These are phyloP conservation scores for Stegostoma tigrinum DNA, from an alignment of 2,113 vertebrate genomes.

Conservation along the genomic window DNA sequence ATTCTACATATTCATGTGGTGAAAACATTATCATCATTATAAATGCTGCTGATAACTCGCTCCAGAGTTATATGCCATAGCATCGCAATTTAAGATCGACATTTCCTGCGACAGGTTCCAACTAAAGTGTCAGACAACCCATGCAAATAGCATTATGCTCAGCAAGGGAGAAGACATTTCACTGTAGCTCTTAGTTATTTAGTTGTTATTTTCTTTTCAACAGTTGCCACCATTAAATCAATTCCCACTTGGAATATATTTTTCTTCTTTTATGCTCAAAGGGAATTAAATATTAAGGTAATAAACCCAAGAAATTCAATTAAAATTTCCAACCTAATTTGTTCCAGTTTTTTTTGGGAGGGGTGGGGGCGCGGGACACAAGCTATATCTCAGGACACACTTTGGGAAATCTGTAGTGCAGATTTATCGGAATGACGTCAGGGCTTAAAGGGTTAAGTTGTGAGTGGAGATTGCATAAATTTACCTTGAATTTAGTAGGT, in stretches of 20 bases:
- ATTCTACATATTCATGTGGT: too few species aligned
- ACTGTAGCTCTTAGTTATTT: background rate
- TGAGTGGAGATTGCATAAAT: background rate
- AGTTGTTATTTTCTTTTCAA: background rate
- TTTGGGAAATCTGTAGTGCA: background rate
- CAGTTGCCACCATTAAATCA: background rate
- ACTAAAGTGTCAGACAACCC: background rate
- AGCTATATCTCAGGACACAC: background rate
- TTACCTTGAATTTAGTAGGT: background rate
- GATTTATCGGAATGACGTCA: background rate
- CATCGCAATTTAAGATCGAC: background rate
- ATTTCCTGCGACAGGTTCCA: background rate
- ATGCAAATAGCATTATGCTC: background rate
- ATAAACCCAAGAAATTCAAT: background rate
- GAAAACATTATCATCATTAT: too few species aligned
- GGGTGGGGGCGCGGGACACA: too few species aligned
- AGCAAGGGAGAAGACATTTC: background rate
- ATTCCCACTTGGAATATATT: background rate
- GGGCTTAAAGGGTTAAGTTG: background rate
- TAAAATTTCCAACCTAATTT: background rate
- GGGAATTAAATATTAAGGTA: background rate
- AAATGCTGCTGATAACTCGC: too few species aligned
- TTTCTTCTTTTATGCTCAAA: background rate
- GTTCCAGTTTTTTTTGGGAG: background rate
- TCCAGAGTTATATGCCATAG: background rate